These are phyloP conservation scores for Sebastes hubbsi DNA, from an alignment of 2,797 vertebrate species.

Conservation along the genomic window DNA sequence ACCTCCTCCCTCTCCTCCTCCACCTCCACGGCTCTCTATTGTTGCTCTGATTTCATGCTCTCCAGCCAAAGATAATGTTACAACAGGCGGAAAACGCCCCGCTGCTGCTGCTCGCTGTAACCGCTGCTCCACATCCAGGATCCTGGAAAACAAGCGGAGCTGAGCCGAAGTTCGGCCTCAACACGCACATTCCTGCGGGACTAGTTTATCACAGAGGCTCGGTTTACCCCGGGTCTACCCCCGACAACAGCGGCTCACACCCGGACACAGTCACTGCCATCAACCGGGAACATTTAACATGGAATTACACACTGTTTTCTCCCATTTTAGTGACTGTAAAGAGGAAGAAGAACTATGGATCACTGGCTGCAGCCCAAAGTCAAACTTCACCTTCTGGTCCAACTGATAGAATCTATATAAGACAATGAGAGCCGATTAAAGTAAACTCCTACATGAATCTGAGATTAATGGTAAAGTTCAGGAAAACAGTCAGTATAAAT, in stretches of 20 bases:
- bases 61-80: conserved; percentile 13
- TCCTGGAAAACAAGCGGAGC: not conserved
- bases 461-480: no score
- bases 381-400: not conserved
- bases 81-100: conserved; percentile 6
- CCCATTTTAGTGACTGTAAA: not conserved
- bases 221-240: not conserved
- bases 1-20: not conserved
- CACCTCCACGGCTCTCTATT: conserved; percentile 58
- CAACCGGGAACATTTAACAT: not conserved
- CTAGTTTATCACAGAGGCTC: conserved; percentile 68
- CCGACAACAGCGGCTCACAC: not conserved
- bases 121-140: not conserved
- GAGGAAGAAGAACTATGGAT: not conserved
- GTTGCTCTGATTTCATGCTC: conserved; percentile 64
- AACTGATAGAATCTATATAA: not conserved
- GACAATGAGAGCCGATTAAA: not conserved
- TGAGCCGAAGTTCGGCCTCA: conserved; percentile 7
- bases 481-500: no score
- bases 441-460: not conserved
- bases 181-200: conserved; percentile 67
- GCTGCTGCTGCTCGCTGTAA: not conserved
- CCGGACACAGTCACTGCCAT: not conserved
- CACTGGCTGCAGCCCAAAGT: not conserved
- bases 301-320: not conserved